Evolutionary conservation across 2,888 invertebrate genomes (phyloP).

Genomic region (Trissonchulus sp.): DNA sequence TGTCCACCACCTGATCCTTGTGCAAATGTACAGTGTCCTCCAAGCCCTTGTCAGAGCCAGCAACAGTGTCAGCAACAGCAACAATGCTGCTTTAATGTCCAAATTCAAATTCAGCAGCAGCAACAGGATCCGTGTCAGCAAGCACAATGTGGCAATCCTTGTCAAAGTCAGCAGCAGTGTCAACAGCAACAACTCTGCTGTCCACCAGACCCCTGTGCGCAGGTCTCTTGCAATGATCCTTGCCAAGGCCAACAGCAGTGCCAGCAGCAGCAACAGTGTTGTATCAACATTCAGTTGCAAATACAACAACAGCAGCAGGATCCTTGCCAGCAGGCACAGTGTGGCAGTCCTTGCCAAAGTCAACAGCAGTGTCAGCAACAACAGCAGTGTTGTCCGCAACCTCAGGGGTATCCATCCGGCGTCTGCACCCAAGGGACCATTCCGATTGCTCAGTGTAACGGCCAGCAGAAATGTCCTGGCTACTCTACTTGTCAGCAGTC

Average conservation of each 20-base stretch:
- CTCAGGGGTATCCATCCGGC: too few species aligned
- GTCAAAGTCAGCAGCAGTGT: slow-evolving; percentile 1
- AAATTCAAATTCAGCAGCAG: not conserved
- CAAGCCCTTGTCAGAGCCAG: not conserved
- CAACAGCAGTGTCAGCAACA: not conserved
- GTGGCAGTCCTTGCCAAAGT: not conserved
- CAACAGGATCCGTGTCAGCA: not conserved
- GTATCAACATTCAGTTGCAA: too few species aligned
- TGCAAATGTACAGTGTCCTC: not conserved
- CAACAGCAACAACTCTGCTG: not conserved
- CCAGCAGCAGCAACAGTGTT: not conserved
- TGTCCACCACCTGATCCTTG: not conserved
- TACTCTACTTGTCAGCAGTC: not conserved
- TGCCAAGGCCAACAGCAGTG: not conserved
- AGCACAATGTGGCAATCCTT: not conserved
- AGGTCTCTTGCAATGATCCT: too few species aligned
- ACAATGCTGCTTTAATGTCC: not conserved
- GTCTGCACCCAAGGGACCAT: not conserved
- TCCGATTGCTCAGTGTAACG: not conserved
- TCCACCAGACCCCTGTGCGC: not conserved
- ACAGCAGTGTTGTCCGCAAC: not conserved
- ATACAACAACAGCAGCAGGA: too few species aligned
- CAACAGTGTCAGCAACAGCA: not conserved
- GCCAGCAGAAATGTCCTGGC: not conserved
- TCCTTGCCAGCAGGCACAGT: too few species aligned